Base-by-base conservation (phyloP, 2,888 invertebrate species). In the Drepanosiphum platanoidis region DNA sequence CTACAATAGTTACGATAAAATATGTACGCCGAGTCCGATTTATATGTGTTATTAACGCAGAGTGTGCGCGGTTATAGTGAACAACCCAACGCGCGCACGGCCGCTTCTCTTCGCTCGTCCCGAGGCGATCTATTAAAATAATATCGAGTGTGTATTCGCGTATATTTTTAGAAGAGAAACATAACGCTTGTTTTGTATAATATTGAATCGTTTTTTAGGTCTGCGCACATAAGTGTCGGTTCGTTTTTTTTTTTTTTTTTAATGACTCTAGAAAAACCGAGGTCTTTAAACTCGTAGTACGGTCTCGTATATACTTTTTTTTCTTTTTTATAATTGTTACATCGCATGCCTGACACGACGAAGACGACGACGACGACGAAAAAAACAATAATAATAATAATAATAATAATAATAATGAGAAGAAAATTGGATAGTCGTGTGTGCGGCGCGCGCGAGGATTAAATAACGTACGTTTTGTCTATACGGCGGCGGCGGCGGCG, bases 111-210 rank as follows among this genome's bases (percentile, higher is more conserved):
- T n/a, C n/a, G n/a, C n/a, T 8, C 15, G 66, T 71, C 81, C 71
- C 27, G 36, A 81, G 81, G 81, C 71, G 30, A 71, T 39, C 58
- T 58, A 81, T 71, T 71, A 81, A 80, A 79, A 79, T 30, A 13
- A n/a, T 64, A 77, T 27, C 39, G 30, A 22, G 18, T 1, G 22
- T 18, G 61, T 11, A 52, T 52, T 0, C 27, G 9, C 30, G 64
- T 11, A 30, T 64, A 64, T 58, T 71, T 81, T 81, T 30, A 39
- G 30, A 1, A 70, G 36, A 58, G 27, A 52, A 70, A 80, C 34
- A 52, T 58, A 22, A 52, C 36, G 52, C 34, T 9, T 58, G n/a
- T n/a, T n/a, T n/a, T 18, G 22, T 58, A 22, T 5, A 61, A 58
- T 30, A 27, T 7, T 7, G 22, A n/a, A n/a, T n/a, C 11, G 46